These are phyloP conservation scores for Turritopsis rubra DNA, from an alignment of 30 jellyfish, hydroid and myxozoan genomes.

Conservation along the genomic window DNA sequence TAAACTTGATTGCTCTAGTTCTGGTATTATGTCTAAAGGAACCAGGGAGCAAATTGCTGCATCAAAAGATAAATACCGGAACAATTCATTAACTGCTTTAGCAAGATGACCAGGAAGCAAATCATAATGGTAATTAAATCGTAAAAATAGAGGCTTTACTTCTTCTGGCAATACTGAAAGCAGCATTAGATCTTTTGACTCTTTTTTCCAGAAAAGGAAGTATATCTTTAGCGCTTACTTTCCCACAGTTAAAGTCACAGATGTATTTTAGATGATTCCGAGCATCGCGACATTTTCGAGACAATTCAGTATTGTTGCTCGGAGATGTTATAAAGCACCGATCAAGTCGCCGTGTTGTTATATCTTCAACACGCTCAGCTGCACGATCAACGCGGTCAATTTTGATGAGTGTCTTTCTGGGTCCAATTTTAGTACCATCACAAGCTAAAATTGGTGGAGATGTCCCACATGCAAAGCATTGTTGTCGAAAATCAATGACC, in stretches of 20 bases:
- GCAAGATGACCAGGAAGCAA: not conserved
- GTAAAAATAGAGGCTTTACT: not conserved
- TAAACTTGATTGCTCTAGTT: not conserved
- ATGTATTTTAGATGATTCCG: not conserved
- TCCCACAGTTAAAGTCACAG: not conserved
- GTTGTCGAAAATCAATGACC: not conserved
- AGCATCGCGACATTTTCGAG: conserved; percentile 5
- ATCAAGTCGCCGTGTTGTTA: not conserved
- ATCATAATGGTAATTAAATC: not conserved
- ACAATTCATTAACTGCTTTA: not conserved
- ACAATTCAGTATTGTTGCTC: not conserved
- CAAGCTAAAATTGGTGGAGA: conserved; percentile 8
- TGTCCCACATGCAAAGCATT: conserved; percentile 9
- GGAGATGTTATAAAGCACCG: conserved; percentile 6
- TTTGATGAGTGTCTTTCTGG: not conserved
- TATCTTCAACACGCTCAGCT: not conserved
- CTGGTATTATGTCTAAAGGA: not conserved
- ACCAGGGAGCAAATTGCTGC: conserved; percentile 1
- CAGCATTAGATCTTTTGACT: not conserved
- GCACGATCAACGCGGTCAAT: not conserved
- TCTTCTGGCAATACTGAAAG: not conserved
- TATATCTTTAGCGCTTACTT: not conserved
- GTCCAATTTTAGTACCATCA: conserved; percentile 11
- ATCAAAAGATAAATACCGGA: not conserved
- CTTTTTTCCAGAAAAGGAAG: not conserved